phyloP scores from a whole-genome alignment of 2,113 vertebrate genomes.

The Hemiscyllium ocellatum region DNA sequence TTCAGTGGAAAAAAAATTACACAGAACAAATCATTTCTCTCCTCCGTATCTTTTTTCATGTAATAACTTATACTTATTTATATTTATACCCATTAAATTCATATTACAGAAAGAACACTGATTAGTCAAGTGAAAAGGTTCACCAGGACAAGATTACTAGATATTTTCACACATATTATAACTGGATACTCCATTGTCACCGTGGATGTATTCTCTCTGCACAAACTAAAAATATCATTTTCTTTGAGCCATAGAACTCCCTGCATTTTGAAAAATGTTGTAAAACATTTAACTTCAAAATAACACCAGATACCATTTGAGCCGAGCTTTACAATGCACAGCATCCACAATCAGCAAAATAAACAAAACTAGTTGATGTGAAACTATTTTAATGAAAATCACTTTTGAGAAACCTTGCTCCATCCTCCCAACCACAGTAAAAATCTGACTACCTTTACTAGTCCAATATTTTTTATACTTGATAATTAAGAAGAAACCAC shows the following conservation, averaged over 20 bases:
- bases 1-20: not conserved
- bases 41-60: not conserved
- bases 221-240: not conserved
- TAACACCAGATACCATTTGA: not conserved
- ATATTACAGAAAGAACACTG: not conserved
- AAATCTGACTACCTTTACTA: not conserved
- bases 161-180: not conserved
- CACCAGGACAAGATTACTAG: not conserved
- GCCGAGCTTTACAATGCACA: not conserved
- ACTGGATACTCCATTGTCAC: not conserved
- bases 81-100: too few relatives aligned
- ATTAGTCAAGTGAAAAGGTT: not conserved
- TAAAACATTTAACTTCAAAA: not conserved
- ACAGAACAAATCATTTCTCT: not conserved
- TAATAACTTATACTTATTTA: too few relatives aligned
- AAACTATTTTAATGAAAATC: not conserved
- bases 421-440: not conserved
- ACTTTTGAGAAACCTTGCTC: not conserved
- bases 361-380: not conserved
- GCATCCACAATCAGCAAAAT: not conserved
- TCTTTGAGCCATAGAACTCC: not conserved
- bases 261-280: not conserved
- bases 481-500: not conserved
- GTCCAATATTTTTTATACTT: not conserved
- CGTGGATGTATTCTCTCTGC: not conserved